Evolutionary conservation across 2,888 invertebrate genomes (phyloP).

Genomic region (Celastrina argiolus): DNA sequence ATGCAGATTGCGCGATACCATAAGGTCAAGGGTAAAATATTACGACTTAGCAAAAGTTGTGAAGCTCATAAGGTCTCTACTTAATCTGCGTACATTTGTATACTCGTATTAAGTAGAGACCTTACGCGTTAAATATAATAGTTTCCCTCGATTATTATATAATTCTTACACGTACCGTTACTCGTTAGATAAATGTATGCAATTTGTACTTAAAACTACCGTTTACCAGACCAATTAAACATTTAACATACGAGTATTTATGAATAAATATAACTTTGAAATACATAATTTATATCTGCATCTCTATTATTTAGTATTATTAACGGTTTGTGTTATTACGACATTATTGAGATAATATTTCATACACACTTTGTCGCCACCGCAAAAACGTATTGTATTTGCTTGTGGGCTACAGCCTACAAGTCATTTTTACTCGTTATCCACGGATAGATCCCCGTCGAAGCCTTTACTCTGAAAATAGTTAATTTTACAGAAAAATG

Average conservation of each 20-base stretch:
- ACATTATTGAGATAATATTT: not conserved
- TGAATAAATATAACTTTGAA: slow-evolving; percentile 1
- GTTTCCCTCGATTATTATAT: slow-evolving; percentile 23
- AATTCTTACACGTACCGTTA: slow-evolving; percentile 17
- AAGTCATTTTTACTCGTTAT: too few relatives aligned
- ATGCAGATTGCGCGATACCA: too few relatives aligned
- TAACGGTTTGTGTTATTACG: not conserved
- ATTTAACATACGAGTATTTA: not conserved
- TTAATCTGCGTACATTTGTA: too few relatives aligned
- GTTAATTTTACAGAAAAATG: too few relatives aligned
- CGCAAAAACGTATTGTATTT: not conserved
- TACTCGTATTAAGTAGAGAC: too few relatives aligned
- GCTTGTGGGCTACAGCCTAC: too few relatives aligned
- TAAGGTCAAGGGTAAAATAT: too few relatives aligned
- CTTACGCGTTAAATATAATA: too few relatives aligned
- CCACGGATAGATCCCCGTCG: too few relatives aligned
- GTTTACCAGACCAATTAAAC: slow-evolving; percentile 3
- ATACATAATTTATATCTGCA: not conserved
- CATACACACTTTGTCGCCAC: not conserved
- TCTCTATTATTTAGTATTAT: not conserved
- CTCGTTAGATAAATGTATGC: not conserved
- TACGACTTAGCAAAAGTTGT: too few relatives aligned
- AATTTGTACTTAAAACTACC: slow-evolving; percentile 5
- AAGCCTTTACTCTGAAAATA: too few relatives aligned
- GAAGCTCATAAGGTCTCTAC: too few relatives aligned